These are phyloP conservation scores for Heliornis fulica DNA, from an alignment of 2,113 vertebrate genomes.

Conservation along the genomic window DNA sequence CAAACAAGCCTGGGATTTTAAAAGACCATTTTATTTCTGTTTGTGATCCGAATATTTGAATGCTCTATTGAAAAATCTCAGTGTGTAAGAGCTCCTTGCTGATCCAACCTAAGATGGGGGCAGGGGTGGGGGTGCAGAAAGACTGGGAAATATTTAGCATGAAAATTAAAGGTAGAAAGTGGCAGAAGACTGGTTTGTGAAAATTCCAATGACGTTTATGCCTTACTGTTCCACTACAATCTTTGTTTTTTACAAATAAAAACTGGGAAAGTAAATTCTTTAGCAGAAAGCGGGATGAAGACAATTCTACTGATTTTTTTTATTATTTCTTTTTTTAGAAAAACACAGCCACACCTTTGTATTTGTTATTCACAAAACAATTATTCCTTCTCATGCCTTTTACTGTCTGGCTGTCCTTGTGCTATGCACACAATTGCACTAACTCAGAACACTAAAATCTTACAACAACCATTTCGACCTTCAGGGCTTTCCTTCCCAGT, in stretches of 20 bases:
- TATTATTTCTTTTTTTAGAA: not conserved
- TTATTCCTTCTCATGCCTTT: not conserved
- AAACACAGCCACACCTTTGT: accelerated
- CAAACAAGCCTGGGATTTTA: not conserved
- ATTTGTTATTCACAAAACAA: not conserved
- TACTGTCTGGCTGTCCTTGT: not conserved
- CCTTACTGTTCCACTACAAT: not conserved
- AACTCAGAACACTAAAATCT: not conserved
- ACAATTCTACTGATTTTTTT: not conserved
- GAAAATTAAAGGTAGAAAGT: not conserved
- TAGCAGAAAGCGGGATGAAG: not conserved
- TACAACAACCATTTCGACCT: not conserved
- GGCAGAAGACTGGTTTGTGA: not conserved
- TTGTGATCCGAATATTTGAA: not conserved
- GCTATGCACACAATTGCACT: not conserved
- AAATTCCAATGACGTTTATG: not conserved
- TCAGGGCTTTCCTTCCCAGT: not conserved
- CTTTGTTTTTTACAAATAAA: not conserved
- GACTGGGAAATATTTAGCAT: not conserved
- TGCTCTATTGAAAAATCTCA: not conserved
- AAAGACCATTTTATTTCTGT: not conserved
- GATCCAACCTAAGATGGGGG: not conserved
- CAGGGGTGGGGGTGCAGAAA: accelerated
- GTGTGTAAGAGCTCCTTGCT: not conserved
- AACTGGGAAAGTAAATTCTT: not conserved